Percentiles rank a stretch among this genome's conserved stretches.
phyloP scores from a whole-genome alignment of 1,140 invertebrate species.

The Cydia pomonella region DNA sequence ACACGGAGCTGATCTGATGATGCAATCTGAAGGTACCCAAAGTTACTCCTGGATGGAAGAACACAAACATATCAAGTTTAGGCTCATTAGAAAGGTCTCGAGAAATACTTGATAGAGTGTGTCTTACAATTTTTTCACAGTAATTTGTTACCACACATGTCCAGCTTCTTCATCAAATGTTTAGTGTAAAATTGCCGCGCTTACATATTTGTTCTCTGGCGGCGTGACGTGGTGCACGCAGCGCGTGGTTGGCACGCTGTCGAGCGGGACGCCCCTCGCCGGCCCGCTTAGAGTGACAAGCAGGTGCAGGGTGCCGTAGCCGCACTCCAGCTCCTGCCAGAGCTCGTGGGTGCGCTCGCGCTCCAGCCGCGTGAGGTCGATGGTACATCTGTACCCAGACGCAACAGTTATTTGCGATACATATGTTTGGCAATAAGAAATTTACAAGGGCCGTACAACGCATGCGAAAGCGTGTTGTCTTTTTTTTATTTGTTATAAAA shows the following conservation, averaged over 20 bases:
- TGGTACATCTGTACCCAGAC: constrained; percentile 53
- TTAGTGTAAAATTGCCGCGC: constrained; percentile 36
- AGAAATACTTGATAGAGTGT: too few relatives aligned
- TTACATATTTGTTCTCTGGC: constrained; percentile 64
- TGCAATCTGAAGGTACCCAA: too few relatives aligned
- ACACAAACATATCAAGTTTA: too few relatives aligned
- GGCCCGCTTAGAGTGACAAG: constrained; percentile 64
- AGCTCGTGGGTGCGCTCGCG: constrained; percentile 70
- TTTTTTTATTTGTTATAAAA: too few relatives aligned
- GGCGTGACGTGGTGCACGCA: constrained; percentile 46
- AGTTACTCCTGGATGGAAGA: too few relatives aligned
- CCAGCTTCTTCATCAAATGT: background rate
- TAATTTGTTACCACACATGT: too few relatives aligned
- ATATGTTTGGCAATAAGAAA: background rate
- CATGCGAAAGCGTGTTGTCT: too few relatives aligned
- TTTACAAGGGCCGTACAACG: too few relatives aligned
- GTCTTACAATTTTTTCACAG: too few relatives aligned
- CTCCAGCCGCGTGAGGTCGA: constrained; percentile 67
- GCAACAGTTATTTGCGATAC: background rate
- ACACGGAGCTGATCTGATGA: too few relatives aligned
- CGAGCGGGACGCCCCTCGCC: constrained; percentile 43
- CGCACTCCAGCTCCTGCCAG: constrained; percentile 70
- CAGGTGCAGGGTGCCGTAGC: constrained; percentile 65
- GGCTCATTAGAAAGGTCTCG: too few relatives aligned
- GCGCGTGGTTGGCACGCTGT: constrained; percentile 61